Conservation (phyloP, 37 sponge, comb jelly and placozoan genomes). For the Cladorhizidae sp. region DNA sequence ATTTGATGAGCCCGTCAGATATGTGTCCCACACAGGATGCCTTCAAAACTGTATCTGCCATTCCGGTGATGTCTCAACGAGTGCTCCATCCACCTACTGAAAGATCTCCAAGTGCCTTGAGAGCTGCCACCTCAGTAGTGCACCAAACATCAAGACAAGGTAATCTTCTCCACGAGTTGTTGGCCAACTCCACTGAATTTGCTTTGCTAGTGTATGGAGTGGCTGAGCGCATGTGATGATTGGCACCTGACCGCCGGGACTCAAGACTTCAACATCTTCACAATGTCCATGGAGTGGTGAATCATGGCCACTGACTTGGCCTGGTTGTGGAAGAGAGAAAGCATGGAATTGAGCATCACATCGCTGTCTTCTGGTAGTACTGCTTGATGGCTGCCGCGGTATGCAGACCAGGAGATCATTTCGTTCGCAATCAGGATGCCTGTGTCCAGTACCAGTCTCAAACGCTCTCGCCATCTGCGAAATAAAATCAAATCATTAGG, state of each 20-base stretch:
- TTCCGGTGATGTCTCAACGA: conserved; percentile 23
- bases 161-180: conserved; percentile 16
- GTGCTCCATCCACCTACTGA: conserved; percentile 24
- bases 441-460: not conserved
- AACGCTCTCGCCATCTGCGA: not conserved
- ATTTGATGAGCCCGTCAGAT: conserved; percentile 31
- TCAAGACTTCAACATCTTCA: conserved; percentile 48
- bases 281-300: conserved; percentile 33
- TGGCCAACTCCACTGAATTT: conserved; percentile 46
- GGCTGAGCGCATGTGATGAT: conserved; percentile 46
- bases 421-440: not conserved
- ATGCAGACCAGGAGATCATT: conserved; percentile 37
- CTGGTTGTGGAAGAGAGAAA: conserved; percentile 18
- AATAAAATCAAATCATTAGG: not conserved
- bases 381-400: conserved; percentile 35
- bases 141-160: conserved; percentile 48
- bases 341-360: not conserved
- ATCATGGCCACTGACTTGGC: conserved; percentile 52
- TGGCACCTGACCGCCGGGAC: conserved; percentile 45
- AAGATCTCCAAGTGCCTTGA: conserved; percentile 26
- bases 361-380: not conserved
- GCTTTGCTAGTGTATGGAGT: conserved; percentile 16
- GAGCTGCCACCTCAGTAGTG: conserved; percentile 37
- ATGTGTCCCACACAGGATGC: not conserved
- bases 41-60: not conserved